phyloP scores from a whole-genome alignment of 2,888 invertebrate genomes.

The Mythimna impura region DNA sequence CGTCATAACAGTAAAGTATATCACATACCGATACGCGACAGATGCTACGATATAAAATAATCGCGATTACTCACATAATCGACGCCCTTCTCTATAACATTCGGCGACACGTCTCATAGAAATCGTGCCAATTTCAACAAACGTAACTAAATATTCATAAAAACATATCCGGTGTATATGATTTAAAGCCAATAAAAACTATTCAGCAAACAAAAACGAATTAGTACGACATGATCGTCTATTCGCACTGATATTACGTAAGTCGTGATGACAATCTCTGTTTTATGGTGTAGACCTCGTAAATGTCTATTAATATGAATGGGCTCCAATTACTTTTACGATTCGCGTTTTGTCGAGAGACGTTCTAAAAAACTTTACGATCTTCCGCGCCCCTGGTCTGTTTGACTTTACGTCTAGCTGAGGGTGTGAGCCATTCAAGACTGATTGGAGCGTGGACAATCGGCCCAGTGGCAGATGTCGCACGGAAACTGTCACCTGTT shows the following conservation, averaged over 20 bases:
- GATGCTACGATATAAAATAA: constrained; percentile 68
- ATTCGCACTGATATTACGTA: constrained; percentile 81
- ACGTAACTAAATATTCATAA: constrained; percentile 71
- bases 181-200: constrained; percentile 82
- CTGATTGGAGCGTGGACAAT: constrained; percentile 77
- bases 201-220: constrained; percentile 82
- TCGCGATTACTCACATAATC: constrained; percentile 69
- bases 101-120: constrained; percentile 48
- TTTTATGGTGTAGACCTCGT: constrained; percentile 88
- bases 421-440: constrained; percentile 76
- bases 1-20: constrained; percentile 71
- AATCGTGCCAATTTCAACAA: constrained; percentile 74
- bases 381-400: constrained; percentile 82
- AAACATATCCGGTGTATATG: constrained; percentile 78
- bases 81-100: constrained; percentile 50
- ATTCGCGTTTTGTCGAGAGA: constrained; percentile 89
- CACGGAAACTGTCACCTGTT: constrained; percentile 77
- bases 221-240: constrained; percentile 81
- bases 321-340: constrained; percentile 90
- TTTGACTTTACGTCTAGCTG: constrained; percentile 79
- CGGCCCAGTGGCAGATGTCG: constrained; percentile 79
- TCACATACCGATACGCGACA: constrained; percentile 69
- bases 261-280: constrained; percentile 89
- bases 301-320: constrained; percentile 91
- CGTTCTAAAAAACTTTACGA: constrained; percentile 89